Base-by-base conservation (phyloP, 1,140 invertebrate species). In the Calephelis nemesis region DNA sequence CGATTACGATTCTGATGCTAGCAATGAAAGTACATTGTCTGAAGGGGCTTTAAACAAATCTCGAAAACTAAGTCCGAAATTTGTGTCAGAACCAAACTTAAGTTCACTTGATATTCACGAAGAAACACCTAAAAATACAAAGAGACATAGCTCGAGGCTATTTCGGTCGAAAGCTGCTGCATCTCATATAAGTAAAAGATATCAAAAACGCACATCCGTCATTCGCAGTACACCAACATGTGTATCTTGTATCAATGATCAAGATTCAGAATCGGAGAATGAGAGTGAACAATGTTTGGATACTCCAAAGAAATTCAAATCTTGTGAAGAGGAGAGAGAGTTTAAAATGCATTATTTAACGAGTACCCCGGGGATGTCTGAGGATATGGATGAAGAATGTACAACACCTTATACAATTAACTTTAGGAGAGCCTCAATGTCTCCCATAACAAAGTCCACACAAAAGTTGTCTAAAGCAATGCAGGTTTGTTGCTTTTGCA, bases 391-490 rank as follows among this genome's bases (percentile, higher is more conserved):
- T 49, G 83, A 84, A 45, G 81, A 86, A 39, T 86, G 83, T 69
- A 63, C 79, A 75, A 92, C 82, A 78, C 94, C 79, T 68, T 93
- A 90, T 40, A 80, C 80, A 0, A 76, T 82, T 3, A 87, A 86
- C 87, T 94, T 87, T 74, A 93, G 94, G 52, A 92, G 95, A 69
- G 95, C 95, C 50, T 96, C 95, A 54, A 97, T 97, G 96, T 97
- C 96, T 8, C 96, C 96, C 1, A 97, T 97, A 65, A 97, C 96
- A 0, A 95, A 96, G 77, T 97, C 96, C 0, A 95, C 96, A 7
- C 96, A 96, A 80, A 95, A 96, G 84, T 95, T 97, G 94, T 94
- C 95, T 4, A 96, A 95, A 87, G 95, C 96, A 54, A 97, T 97
- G 96, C 96, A 97, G 95, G 96, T 97, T 93, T 88, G 84, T 83